Base-by-base conservation (phyloP, 2,888 invertebrate species). In the Leptothorax acervorum region DNA sequence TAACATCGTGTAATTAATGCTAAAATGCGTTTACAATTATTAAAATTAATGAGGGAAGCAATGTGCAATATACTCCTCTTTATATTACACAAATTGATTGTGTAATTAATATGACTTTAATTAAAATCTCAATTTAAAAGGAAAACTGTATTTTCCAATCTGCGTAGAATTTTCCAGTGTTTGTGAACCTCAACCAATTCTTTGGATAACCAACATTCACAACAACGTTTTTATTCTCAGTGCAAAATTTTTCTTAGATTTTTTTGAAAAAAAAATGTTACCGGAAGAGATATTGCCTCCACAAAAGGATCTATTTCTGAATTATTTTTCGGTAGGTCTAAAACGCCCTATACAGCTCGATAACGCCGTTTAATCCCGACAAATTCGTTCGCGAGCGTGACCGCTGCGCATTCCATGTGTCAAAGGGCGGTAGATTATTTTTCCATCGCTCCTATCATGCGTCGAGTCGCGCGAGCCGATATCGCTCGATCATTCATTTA, bases 401-500 rank as follows among this genome's bases (percentile, higher is more conserved):
- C 62, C 55, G 28, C n/a, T 70, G 31, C 63, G 71, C 63, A 79
- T 70, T 53, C 60, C 51, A 39, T 3, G 35, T 53, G 51, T 82
- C 82, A 74, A 57, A 55, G 82, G 28, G 39, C 62, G 62, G 66
- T 81, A 85, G 84, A 88, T 88, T 88, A 88, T 85, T 86, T 86
- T 82, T 71, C 82, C 86, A 85, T 88, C 88, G 75, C 66, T 83
- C 79, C 83, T 73, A 78, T 57, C 42, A 23, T 5, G 63, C 45
- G 35, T 35, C 76, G 83, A 83, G 57, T 48, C 39, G 71, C 48
- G 63, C 71, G 73, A 63, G 39, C 79, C 87, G 88, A 78, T 75
- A 81, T 85, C 86, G 86, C 78, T 85, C 87, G 53, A 88, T 85
- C 85, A 86, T 71, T 82, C 85, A 66, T 84, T 55, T 62, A 87